Percentiles rank a stretch among this genome's conserved stretches.
Conservation (phyloP, 2,113 vertebrate genomes). For the Campylomormyrus numenius region DNA sequence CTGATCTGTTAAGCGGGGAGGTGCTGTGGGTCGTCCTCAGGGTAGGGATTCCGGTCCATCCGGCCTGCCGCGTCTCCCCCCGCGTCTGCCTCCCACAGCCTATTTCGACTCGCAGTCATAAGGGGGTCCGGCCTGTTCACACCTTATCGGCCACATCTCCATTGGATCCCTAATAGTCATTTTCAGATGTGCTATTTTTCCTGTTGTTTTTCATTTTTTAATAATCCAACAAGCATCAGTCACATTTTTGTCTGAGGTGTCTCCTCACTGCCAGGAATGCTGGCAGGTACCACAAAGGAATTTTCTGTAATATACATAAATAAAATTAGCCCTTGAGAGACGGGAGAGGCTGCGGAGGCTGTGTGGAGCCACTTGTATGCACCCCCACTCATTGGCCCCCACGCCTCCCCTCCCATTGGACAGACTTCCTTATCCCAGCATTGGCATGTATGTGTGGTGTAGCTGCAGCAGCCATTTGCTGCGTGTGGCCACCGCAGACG, state of each 20-base stretch:
- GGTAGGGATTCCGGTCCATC: not conserved
- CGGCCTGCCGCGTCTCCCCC: not conserved
- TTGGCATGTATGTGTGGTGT: not conserved
- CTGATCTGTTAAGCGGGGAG: not conserved
- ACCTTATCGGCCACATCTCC: not conserved
- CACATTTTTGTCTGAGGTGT: slow-evolving; percentile 32
- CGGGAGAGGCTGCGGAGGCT: not conserved
- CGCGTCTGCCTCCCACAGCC: not conserved
- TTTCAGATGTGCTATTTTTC: slow-evolving; percentile 27
- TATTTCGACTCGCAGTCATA: not conserved
- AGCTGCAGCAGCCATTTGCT: not conserved
- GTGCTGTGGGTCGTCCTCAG: not conserved
- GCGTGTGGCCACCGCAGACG: not conserved
- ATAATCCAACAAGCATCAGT: slow-evolving; percentile 20
- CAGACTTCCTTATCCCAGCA: not conserved
- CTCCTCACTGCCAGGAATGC: slow-evolving; percentile 21
- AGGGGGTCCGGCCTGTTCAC: not conserved
- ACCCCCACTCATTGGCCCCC: not conserved
- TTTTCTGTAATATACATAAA: slow-evolving; percentile 24
- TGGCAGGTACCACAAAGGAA: slow-evolving; percentile 22
- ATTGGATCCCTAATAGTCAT: slow-evolving; percentile 1
- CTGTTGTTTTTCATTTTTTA: slow-evolving; percentile 18
- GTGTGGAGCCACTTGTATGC: not conserved
- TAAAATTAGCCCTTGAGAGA: slow-evolving; percentile 19
- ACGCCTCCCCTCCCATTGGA: not conserved